Conservation (phyloP, 2,797 vertebrate genomes). For the Carduelis carduelis region DNA sequence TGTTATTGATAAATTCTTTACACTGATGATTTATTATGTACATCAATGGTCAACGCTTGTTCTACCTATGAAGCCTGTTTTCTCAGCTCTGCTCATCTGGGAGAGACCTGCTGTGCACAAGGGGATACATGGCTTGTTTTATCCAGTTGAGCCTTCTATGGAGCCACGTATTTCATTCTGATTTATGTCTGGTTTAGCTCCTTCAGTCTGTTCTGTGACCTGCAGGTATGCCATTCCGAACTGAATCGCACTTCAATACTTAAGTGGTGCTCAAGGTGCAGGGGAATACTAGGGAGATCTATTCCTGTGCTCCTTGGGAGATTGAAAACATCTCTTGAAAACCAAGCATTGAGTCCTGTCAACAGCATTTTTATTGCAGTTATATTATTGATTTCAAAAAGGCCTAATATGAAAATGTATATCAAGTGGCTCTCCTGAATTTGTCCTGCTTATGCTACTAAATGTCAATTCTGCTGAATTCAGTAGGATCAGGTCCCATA, state of each 20-base stretch:
- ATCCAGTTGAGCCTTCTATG: not conserved
- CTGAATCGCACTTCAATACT: not conserved
- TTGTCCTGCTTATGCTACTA: not conserved
- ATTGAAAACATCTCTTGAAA: not conserved
- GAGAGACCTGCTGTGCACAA: conserved; percentile 56
- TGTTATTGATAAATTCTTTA: conserved; percentile 73
- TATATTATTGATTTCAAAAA: not conserved
- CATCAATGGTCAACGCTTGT: conserved; percentile 63
- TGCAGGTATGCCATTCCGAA: not conserved
- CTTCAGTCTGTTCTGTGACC: conserved; percentile 3
- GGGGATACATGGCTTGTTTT: conserved; percentile 9
- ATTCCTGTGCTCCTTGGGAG: not conserved
- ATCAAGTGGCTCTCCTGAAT: not conserved
- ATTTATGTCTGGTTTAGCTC: not conserved
- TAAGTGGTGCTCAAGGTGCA: not conserved
- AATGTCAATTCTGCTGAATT: not conserved
- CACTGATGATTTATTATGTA: conserved; percentile 73
- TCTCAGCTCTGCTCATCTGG: conserved; percentile 60
- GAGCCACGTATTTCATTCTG: not conserved
- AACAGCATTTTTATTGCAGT: not conserved
- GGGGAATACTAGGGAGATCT: not conserved
- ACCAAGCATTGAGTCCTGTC: not conserved
- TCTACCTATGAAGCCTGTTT: conserved; percentile 65
- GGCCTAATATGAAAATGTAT: not conserved
- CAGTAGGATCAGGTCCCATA: not conserved